These are phyloP conservation scores for Prionace glauca DNA, from an alignment of 2,797 vertebrate genomes.

Conservation along the genomic window DNA sequence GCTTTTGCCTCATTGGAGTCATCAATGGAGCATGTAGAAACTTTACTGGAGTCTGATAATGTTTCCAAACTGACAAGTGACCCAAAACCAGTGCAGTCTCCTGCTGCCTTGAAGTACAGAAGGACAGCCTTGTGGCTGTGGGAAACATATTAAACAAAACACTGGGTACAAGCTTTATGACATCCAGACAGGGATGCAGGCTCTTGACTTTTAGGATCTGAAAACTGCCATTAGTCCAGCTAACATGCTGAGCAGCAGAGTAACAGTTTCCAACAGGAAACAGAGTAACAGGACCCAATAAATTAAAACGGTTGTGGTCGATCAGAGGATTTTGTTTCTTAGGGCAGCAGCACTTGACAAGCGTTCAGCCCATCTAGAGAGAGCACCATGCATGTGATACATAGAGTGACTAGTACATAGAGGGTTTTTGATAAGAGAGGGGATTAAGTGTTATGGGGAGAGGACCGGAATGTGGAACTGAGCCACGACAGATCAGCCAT, in stretches of 20 bases:
- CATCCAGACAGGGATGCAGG: background rate
- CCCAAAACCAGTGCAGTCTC: background rate
- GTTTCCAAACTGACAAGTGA: background rate
- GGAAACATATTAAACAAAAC: background rate
- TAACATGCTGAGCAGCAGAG: background rate
- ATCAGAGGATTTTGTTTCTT: background rate
- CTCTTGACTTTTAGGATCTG: background rate
- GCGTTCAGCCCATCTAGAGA: background rate
- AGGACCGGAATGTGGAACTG: too few relatives aligned
- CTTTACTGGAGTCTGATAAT: background rate
- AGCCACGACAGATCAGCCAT: too few relatives aligned
- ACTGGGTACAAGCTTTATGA: background rate
- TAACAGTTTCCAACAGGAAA: too few relatives aligned
- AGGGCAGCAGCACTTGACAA: background rate
- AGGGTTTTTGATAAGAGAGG: too few relatives aligned
- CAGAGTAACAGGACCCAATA: background rate
- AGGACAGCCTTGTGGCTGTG: background rate
- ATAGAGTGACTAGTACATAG: too few relatives aligned
- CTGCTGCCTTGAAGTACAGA: background rate
- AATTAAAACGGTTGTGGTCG: background rate
- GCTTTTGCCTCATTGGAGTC: background rate
- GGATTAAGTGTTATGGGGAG: too few relatives aligned
- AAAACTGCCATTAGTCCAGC: background rate
- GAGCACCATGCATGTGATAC: background rate
- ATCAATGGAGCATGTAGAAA: background rate